Conservation (phyloP, 1,140 invertebrate genomes). For the Oreohelix idahoensis region DNA sequence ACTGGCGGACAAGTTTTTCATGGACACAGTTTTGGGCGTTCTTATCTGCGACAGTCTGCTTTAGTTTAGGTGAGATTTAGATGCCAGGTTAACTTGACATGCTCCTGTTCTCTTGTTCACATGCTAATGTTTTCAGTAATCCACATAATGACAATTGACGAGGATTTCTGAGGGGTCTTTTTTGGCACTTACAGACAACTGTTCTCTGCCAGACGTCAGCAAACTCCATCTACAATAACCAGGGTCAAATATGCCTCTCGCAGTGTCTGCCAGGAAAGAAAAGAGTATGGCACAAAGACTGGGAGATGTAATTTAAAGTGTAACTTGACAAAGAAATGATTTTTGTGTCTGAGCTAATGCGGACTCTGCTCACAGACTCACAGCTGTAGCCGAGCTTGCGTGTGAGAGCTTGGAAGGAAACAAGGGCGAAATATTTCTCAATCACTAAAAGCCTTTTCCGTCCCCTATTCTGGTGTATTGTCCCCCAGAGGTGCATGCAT, state of each 20-base stretch:
- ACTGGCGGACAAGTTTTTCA: not conserved
- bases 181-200: not conserved
- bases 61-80: not conserved
- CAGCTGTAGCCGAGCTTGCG: not conserved
- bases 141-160: not conserved
- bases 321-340: constrained; percentile 24
- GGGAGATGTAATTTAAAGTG: constrained; percentile 21
- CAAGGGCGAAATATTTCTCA: constrained; percentile 9
- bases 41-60: not conserved
- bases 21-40: not conserved
- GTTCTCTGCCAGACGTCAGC: not conserved
- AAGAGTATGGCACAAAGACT: constrained; percentile 10
- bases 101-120: not conserved
- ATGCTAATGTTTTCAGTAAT: not conserved
- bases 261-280: not conserved
- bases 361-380: not conserved
- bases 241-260: not conserved
- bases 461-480: constrained; percentile 11
- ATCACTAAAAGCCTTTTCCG: constrained; percentile 21
- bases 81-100: constrained; percentile 16
- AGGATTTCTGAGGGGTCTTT: not conserved
- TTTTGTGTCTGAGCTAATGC: constrained; percentile 6
- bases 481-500: constrained; percentile 18
- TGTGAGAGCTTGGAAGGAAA: not conserved
- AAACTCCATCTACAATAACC: not conserved